Evolutionary conservation across 2,113 vertebrate genomes (phyloP).

Genomic region (Microcebus jonahi): DNA sequence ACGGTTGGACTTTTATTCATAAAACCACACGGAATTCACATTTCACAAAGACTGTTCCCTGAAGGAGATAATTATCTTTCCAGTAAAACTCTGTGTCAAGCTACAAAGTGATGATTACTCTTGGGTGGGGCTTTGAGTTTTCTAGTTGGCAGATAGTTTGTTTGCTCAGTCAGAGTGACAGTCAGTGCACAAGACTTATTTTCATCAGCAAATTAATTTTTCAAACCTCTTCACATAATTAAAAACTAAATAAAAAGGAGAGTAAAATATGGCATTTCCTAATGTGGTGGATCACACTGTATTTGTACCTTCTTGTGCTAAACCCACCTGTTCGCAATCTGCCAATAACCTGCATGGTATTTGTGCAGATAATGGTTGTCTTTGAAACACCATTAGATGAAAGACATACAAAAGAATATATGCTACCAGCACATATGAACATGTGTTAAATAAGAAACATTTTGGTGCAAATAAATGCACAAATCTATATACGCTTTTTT

Average conservation of each 20-base stretch:
- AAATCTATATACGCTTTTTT: neutral
- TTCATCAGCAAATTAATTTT: constrained; percentile 2
- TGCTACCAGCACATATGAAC: too few relatives aligned
- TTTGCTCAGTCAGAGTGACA: constrained; percentile 30
- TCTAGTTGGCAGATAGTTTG: constrained; percentile 32
- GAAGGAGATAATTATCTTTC: constrained; percentile 66
- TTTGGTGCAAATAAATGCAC: neutral
- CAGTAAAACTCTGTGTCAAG: constrained; percentile 59
- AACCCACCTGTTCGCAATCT: neutral
- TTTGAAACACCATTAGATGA: neutral
- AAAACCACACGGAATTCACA: neutral
- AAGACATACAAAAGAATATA: neutral
- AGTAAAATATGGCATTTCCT: neutral
- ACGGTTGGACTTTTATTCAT: neutral
- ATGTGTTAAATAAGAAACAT: neutral
- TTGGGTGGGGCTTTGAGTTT: constrained; percentile 55
- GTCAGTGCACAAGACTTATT: neutral
- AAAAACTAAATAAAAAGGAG: neutral
- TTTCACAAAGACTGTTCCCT: constrained; percentile 40
- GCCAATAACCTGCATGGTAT: neutral
- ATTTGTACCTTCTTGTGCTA: neutral
- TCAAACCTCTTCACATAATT: neutral
- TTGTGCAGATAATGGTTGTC: neutral
- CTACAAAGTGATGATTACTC: constrained; percentile 47
- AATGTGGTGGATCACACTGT: too few relatives aligned